phyloP scores from a whole-genome alignment of 2,888 invertebrate genomes.

The Caenorhabditis plicata region DNA sequence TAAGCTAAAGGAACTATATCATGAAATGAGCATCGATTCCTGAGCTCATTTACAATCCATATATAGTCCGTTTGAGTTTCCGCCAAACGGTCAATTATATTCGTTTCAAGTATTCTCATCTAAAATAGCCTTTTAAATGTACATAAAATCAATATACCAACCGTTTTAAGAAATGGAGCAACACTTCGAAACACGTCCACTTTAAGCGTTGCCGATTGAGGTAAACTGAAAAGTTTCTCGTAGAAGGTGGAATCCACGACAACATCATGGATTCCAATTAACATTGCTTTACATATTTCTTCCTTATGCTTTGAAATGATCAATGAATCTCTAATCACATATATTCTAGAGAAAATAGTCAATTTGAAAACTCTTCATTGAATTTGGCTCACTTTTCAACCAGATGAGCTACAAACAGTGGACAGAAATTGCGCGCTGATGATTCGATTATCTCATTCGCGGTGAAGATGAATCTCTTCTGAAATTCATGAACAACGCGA shows the following conservation, averaged over 20 bases:
- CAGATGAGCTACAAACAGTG: too few relatives aligned
- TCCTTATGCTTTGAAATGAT: too few relatives aligned
- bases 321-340: too few relatives aligned
- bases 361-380: too few relatives aligned
- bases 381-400: too few relatives aligned
- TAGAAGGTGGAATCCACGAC: not conserved
- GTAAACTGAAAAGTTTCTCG: not conserved
- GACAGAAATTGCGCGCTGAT: too few relatives aligned
- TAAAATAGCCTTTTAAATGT: not conserved
- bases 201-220: not conserved
- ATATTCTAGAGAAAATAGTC: too few relatives aligned
- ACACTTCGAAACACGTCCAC: not conserved
- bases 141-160: not conserved
- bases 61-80: not conserved
- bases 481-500: too few relatives aligned
- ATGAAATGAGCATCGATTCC: not conserved
- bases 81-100: constrained; percentile 1
- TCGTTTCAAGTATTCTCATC: not conserved
- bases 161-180: not conserved
- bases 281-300: not conserved
- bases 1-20: not conserved
- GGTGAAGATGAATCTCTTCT: too few relatives aligned
- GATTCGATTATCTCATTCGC: too few relatives aligned
- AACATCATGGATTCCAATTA: not conserved
- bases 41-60: not conserved